phyloP scores from a whole-genome alignment of 2,113 vertebrate species.

The Bettongia penicillata region DNA sequence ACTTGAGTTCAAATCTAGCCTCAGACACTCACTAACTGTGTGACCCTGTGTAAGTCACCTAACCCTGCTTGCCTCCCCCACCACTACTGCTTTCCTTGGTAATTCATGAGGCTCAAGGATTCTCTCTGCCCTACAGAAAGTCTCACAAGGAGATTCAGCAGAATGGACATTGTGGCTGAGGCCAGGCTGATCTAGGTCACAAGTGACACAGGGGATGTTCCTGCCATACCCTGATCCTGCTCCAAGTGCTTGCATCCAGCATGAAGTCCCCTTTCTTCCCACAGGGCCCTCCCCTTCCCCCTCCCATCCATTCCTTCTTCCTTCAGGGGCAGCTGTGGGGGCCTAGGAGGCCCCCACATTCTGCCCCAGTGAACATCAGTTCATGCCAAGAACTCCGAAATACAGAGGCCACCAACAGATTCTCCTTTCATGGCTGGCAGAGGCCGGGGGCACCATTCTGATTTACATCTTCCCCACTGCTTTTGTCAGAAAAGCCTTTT shows the following conservation, averaged over 20 bases:
- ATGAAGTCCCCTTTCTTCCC: background rate
- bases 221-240: background rate
- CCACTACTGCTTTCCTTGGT: background rate
- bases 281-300: background rate
- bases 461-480: slow-evolving; percentile 52
- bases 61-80: background rate
- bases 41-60: background rate
- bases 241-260: background rate
- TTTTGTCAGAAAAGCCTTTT: slow-evolving; percentile 78
- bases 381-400: background rate
- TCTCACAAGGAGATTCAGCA: background rate
- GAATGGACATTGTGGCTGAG: background rate
- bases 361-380: background rate
- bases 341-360: background rate
- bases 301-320: background rate
- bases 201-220: background rate
- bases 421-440: slow-evolving; percentile 70
- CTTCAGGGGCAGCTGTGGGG: background rate
- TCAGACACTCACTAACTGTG: background rate
- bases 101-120: background rate
- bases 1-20: background rate
- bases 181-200: background rate
- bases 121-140: background rate
- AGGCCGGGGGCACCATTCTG: background rate
- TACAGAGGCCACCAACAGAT: slow-evolving; percentile 66